phyloP scores from a whole-genome alignment of 2,888 invertebrate genomes.

The Dendrolimus pini region DNA sequence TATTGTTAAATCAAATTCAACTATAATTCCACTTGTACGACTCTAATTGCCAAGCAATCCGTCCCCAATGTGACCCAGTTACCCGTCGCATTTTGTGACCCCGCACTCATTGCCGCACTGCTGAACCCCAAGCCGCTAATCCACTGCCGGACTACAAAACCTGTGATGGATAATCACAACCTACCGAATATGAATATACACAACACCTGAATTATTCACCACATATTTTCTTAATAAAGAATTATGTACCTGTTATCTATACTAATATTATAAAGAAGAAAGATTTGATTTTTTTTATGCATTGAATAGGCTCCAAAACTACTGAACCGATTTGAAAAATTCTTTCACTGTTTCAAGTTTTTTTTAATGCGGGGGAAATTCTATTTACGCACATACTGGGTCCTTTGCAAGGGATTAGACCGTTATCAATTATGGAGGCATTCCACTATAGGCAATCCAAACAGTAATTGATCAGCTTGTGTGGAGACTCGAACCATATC shows the following conservation, averaged over 20 bases:
- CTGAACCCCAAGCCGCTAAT: background rate
- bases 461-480: too few relatives aligned
- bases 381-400: too few relatives aligned
- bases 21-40: background rate
- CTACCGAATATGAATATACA: background rate
- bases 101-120: background rate
- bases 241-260: background rate
- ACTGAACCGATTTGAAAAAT: too few relatives aligned
- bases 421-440: too few relatives aligned
- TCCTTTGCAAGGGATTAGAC: too few relatives aligned
- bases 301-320: too few relatives aligned
- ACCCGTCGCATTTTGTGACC: slow-evolving; percentile 4
- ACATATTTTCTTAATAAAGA: background rate
- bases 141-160: background rate
- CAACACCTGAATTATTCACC: background rate
- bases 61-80: slow-evolving; percentile 2
- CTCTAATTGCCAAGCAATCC: background rate
- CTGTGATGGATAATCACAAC: background rate
- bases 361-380: too few relatives aligned
- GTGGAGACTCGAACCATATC: too few relatives aligned
- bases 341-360: too few relatives aligned
- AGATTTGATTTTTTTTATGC: too few relatives aligned
- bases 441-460: too few relatives aligned
- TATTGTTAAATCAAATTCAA: background rate
- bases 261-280: too few relatives aligned